Conservation (phyloP, 1,140 invertebrate genomes). For the Apis cerana region DNA sequence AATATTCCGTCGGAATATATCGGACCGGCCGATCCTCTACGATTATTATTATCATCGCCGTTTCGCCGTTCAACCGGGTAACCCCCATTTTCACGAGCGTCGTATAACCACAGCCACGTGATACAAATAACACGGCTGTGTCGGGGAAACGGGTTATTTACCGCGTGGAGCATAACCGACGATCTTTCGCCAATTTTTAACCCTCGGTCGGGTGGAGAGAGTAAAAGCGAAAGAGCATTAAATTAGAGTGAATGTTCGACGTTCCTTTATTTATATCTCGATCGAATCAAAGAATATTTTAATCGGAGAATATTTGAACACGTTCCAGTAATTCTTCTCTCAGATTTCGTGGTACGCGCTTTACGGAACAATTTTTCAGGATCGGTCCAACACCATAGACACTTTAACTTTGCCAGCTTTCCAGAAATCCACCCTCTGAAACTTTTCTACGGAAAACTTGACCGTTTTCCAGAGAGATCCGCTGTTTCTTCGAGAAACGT, state of each 20-base stretch:
- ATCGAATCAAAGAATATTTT: too few species aligned
- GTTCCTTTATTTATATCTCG: too few species aligned
- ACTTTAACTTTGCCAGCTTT: conserved; percentile 14
- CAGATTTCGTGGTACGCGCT: too few species aligned
- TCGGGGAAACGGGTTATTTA: background rate
- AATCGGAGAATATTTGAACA: too few species aligned
- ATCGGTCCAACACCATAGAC: conserved; percentile 1
- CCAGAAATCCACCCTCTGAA: background rate
- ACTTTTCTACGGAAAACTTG: background rate
- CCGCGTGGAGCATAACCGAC: background rate
- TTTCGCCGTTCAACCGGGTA: background rate
- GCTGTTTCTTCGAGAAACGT: background rate
- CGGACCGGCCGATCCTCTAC: background rate
- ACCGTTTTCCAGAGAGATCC: conserved; percentile 24
- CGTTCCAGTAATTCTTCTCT: too few species aligned
- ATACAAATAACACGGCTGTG: background rate
- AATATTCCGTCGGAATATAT: background rate
- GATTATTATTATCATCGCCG: conserved; percentile 2
- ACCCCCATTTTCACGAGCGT: background rate
- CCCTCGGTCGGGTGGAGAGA: too few species aligned
- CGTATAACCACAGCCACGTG: too few species aligned
- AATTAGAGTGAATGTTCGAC: too few species aligned
- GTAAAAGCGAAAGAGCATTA: too few species aligned
- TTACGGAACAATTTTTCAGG: conserved; percentile 14
- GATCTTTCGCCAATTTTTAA: background rate